These are phyloP conservation scores for Turnix velox DNA, from an alignment of 2,113 vertebrate genomes.

Conservation along the genomic window DNA sequence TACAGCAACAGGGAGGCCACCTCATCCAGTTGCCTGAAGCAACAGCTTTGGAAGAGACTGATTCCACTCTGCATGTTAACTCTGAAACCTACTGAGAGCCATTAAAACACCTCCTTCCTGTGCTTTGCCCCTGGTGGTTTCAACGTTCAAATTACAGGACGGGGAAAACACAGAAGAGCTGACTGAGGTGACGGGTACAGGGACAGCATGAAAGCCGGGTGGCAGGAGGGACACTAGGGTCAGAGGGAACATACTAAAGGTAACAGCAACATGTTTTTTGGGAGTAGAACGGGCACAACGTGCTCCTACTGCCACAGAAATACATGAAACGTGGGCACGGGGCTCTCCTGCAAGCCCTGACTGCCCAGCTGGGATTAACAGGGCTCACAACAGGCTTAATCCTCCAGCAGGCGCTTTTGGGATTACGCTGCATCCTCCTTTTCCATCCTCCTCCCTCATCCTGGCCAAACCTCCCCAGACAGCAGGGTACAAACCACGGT, in stretches of 20 bases:
- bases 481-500: background rate
- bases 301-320: background rate
- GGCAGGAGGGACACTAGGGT: background rate
- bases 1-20: background rate
- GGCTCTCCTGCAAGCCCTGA: background rate
- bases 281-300: background rate
- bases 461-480: accelerated
- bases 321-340: accelerated
- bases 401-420: background rate
- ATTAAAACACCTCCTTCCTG: background rate
- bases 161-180: accelerated
- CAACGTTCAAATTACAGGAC: accelerated
- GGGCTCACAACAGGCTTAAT: background rate
- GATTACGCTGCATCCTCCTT: background rate
- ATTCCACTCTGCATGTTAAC: accelerated
- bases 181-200: background rate
- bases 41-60: background rate
- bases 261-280: background rate
- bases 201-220: background rate
- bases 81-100: background rate
- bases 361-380: background rate
- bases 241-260: background rate
- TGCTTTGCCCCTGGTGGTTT: background rate
- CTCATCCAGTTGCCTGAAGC: background rate
- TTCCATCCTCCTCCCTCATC: background rate